These are phyloP conservation scores for Lithodes maja DNA, from an alignment of 2,888 invertebrate species.

Conservation along the genomic window DNA sequence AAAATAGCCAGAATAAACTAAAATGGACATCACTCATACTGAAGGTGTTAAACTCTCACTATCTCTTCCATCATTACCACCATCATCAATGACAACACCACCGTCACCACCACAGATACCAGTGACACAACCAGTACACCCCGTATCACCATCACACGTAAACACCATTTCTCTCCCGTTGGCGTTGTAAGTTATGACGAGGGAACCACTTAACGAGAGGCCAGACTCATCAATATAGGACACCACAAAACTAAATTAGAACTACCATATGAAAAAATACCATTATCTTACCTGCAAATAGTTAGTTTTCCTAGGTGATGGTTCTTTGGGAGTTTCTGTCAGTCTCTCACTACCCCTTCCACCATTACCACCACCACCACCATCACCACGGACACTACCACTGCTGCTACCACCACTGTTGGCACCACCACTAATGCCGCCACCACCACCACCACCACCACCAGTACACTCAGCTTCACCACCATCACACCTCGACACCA, in stretches of 20 bases:
- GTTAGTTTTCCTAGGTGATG: too few species aligned
- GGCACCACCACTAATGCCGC: not conserved
- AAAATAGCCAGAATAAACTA: too few species aligned
- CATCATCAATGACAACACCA: not conserved
- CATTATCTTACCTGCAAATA: too few species aligned
- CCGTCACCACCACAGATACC: slow-evolving; percentile 41
- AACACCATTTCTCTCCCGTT: slow-evolving; percentile 33
- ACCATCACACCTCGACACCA: slow-evolving; percentile 54
- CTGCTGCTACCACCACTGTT: not conserved
- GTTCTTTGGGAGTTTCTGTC: too few species aligned
- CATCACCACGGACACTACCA: not conserved
- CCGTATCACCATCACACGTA: slow-evolving; percentile 57
- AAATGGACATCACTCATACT: too few species aligned
- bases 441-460: slow-evolving; percentile 14
- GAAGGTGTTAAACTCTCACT: too few species aligned
- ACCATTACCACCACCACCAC: not conserved
- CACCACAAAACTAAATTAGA: too few species aligned
- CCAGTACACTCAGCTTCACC: slow-evolving; percentile 44
- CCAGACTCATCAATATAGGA: slow-evolving; percentile 49
- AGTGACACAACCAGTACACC: slow-evolving; percentile 37
- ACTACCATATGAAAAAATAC: too few species aligned
- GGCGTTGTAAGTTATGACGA: slow-evolving; percentile 56
- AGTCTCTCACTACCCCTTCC: not conserved
- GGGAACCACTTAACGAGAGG: slow-evolving; percentile 45
- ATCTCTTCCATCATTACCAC: not conserved